phyloP scores from a whole-genome alignment of 2,113 vertebrate species.

The Myxocyprinus asiaticus region DNA sequence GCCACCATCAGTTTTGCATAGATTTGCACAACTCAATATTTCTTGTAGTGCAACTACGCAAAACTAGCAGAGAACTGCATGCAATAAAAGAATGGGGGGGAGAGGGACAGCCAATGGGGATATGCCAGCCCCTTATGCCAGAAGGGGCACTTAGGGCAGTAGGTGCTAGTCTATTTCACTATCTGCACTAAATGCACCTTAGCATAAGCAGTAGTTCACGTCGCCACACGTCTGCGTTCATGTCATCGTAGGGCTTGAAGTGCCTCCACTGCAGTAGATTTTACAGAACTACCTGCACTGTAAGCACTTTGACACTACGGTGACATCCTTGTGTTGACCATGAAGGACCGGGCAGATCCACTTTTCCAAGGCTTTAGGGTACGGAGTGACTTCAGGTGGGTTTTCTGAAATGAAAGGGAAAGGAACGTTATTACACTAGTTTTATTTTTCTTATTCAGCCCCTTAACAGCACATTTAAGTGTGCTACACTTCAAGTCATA shows the following conservation, averaged over 20 bases:
- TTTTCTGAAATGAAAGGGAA: not conserved
- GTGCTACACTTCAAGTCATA: no score
- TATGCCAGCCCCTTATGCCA: slow-evolving; percentile 92
- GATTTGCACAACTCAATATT: slow-evolving; percentile 99
- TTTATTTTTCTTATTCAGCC: not conserved
- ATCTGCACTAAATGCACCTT: slow-evolving; percentile 99
- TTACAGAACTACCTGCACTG: slow-evolving; percentile 99
- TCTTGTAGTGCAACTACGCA: slow-evolving; percentile 99
- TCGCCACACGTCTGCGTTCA: slow-evolving; percentile 57
- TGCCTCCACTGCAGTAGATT: slow-evolving; percentile 99
- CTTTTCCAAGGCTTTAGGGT: no score
- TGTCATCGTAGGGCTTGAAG: slow-evolving; percentile 98
- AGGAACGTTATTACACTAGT: not conserved
- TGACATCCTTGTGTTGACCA: slow-evolving; percentile 69
- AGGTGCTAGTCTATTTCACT: slow-evolving; percentile 99
- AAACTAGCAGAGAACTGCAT: slow-evolving; percentile 95
- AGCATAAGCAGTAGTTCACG: slow-evolving; percentile 88
- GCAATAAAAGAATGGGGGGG: not conserved
- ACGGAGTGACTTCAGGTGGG: not conserved
- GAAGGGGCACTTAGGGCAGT: slow-evolving; percentile 99
- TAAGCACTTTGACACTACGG: slow-evolving; percentile 99
- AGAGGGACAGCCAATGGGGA: slow-evolving; percentile 28
- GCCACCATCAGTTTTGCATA: slow-evolving; percentile 99
- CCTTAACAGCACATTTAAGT: no score
- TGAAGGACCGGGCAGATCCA: not conserved